Conservation (phyloP, 2,888 invertebrate species). For the Papilio elwesi region DNA sequence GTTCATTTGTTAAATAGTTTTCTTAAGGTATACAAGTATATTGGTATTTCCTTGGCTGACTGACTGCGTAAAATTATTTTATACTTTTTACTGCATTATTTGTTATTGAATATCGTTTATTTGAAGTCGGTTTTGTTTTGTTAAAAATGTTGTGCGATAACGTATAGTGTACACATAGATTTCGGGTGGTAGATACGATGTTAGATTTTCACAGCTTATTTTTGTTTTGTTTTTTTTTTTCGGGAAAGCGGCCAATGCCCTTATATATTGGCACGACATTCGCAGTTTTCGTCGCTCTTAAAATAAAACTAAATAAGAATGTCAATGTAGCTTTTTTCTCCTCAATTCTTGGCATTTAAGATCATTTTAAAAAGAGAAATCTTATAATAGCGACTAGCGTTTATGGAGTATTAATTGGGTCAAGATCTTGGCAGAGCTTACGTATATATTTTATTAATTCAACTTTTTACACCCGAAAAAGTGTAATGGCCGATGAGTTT, state of each 20-base stretch:
- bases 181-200: too few species aligned
- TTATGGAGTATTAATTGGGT: slow-evolving; percentile 11
- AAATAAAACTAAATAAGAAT: slow-evolving; percentile 17
- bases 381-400: background rate
- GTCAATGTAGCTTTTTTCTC: background rate
- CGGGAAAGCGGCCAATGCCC: slow-evolving; percentile 5
- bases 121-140: too few species aligned
- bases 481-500: too few species aligned
- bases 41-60: too few species aligned
- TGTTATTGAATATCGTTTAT: too few species aligned
- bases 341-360: slow-evolving; percentile 22
- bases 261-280: background rate
- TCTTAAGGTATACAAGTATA: too few species aligned
- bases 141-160: too few species aligned
- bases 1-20: too few species aligned
- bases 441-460: background rate
- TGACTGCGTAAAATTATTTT: too few species aligned
- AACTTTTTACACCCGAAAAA: too few species aligned
- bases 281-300: background rate
- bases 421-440: slow-evolving; percentile 11
- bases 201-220: background rate
- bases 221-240: background rate
- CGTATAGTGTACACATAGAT: too few species aligned
- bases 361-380: background rate
- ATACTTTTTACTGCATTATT: too few species aligned